A percentile compares a stretch with the other conserved stretches of the same genome.
Conservation (phyloP, 1,140 invertebrate species). For the Pristionchus pacificus region DNA sequence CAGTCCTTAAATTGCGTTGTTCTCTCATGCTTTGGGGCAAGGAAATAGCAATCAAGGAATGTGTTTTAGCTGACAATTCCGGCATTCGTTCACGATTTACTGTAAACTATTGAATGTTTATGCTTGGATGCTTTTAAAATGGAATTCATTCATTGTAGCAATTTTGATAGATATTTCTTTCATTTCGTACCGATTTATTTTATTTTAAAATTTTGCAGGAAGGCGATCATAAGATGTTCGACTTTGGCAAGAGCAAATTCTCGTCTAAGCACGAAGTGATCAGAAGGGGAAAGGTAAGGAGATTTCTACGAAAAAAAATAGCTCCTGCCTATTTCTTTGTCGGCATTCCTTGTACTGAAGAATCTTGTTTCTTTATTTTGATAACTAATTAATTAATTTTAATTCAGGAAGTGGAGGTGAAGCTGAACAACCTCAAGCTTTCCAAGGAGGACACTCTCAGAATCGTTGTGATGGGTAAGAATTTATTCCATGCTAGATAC, state of each 20-base stretch:
- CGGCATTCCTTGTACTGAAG: too few species aligned
- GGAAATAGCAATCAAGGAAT: not conserved
- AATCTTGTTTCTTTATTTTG: too few species aligned
- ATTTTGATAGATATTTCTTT: not conserved
- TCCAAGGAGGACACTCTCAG: conserved; percentile 50
- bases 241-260: conserved; percentile 56
- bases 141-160: too few species aligned
- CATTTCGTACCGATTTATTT: not conserved
- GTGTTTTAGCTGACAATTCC: not conserved
- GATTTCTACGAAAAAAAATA: too few species aligned
- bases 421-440: conserved; percentile 49
- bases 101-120: too few species aligned
- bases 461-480: conserved; percentile 47
- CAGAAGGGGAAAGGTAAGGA: conserved; percentile 27
- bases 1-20: too few species aligned
- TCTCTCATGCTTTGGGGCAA: too few species aligned
- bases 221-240: conserved; percentile 30
- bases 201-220: not conserved
- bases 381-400: too few species aligned
- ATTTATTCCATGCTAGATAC: conserved; percentile 24
- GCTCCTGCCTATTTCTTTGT: not conserved
- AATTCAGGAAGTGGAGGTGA: conserved; percentile 57
- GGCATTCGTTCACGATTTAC: not conserved
- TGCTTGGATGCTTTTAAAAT: too few species aligned
- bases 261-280: conserved; percentile 53